Evolutionary conservation across 2,113 vertebrate genomes (phyloP).

Genomic region (Loxodonta africana): DNA sequence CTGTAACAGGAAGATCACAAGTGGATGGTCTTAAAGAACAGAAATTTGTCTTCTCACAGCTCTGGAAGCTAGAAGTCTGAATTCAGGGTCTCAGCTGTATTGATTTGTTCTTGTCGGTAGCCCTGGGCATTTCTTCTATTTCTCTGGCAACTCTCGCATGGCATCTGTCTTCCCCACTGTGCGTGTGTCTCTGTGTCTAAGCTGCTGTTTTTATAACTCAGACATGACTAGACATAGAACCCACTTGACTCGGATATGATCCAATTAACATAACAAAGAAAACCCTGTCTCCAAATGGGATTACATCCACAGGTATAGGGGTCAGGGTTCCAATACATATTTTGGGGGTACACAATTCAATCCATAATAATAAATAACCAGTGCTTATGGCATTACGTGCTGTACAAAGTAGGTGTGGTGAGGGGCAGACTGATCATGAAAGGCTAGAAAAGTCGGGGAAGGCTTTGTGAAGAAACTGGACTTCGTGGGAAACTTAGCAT

Average conservation of each 20-base stretch:
- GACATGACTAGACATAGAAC: neutral
- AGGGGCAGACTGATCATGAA: neutral
- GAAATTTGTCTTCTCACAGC: neutral
- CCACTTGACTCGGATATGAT: neutral
- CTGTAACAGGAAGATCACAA: neutral
- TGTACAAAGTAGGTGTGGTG: fast-evolving
- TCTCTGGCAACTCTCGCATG: neutral
- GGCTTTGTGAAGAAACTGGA: neutral
- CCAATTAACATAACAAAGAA: neutral
- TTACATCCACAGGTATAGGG: neutral
- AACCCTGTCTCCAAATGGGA: neutral
- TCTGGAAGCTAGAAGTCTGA: neutral
- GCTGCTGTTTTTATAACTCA: neutral
- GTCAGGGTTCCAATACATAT: neutral
- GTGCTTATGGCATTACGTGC: neutral
- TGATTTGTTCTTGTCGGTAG: neutral
- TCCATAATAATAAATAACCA: neutral
- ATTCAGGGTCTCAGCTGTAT: neutral
- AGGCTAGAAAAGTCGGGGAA: neutral
- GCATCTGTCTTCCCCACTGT: neutral
- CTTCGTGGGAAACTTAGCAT: neutral
- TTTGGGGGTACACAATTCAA: neutral
- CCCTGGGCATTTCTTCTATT: neutral
- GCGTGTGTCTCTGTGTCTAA: neutral
- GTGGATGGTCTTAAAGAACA: neutral